These are phyloP conservation scores for Tetanocera ferruginea DNA, from an alignment of 2,888 invertebrate genomes.

Conservation along the genomic window DNA sequence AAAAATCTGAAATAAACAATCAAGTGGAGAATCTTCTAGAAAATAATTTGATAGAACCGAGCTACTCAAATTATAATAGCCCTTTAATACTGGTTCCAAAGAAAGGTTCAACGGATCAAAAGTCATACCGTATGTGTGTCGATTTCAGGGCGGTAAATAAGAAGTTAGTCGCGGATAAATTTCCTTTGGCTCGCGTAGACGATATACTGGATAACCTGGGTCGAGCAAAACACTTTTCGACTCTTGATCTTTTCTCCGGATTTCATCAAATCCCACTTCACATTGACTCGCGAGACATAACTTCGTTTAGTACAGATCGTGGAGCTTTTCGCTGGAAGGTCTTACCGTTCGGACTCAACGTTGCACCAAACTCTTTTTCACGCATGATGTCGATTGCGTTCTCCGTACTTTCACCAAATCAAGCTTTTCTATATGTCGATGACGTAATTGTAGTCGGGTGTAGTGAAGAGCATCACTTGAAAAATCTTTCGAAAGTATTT, in stretches of 20 bases:
- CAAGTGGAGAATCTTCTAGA: too few species aligned
- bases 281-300: neutral
- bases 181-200: neutral
- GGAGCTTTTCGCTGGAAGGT: slow-evolving; percentile 30
- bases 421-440: slow-evolving; percentile 12
- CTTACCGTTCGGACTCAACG: slow-evolving; percentile 11
- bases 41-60: too few species aligned
- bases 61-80: too few species aligned
- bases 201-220: slow-evolving; percentile 11
- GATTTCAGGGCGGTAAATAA: slow-evolving; percentile 15
- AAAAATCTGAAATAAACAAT: too few species aligned
- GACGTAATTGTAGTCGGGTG: slow-evolving; percentile 38
- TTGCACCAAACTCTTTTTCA: too few species aligned
- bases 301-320: slow-evolving; percentile 8
- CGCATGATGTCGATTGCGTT: too few species aligned
- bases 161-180: neutral
- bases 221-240: slow-evolving; percentile 7
- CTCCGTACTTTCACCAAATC: too few species aligned
- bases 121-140: slow-evolving; percentile 21
- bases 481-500: slow-evolving; percentile 35
- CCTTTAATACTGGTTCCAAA: too few species aligned
- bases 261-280: slow-evolving; percentile 31
- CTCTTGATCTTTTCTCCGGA: slow-evolving; percentile 18
- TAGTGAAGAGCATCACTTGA: slow-evolving; percentile 40
- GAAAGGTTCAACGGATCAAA: neutral